phyloP scores from a whole-genome alignment of 1,140 invertebrate species.

The Asobara japonica region DNA sequence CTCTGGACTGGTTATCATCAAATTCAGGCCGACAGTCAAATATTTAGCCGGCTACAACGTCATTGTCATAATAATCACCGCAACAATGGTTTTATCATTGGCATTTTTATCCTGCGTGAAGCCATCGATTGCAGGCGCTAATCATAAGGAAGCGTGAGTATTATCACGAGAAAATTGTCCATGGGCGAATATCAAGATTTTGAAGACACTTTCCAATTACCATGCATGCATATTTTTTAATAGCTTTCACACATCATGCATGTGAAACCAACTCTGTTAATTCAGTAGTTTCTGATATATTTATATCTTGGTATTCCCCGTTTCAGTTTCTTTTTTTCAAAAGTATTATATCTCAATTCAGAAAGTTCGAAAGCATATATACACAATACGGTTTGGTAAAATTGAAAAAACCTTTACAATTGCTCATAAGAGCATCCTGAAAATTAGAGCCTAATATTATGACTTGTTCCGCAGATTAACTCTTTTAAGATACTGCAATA shows the following conservation, averaged over 20 bases:
- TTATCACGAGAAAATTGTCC: conserved; percentile 17
- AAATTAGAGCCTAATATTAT: no score
- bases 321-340: no score
- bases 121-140: conserved; percentile 54
- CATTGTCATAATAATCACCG: conserved; percentile 60
- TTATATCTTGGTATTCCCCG: no score
- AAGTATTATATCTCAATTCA: no score
- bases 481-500: conserved; percentile 69
- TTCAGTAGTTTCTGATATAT: background rate
- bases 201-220: no score
- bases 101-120: conserved; percentile 72
- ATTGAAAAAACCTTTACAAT: no score
- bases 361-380: no score
- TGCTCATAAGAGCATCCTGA: no score
- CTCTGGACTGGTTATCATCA: conserved; percentile 72
- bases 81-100: conserved; percentile 67
- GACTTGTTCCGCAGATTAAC: conserved; percentile 41
- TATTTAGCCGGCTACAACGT: conserved; percentile 71
- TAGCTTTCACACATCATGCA: no score
- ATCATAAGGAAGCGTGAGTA: conserved; percentile 55
- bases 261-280: background rate
- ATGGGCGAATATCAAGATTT: no score
- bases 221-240: no score
- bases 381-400: no score
- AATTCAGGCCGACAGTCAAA: conserved; percentile 67